phyloP scores from a whole-genome alignment of 2,113 vertebrate genomes.

The Nyctereutes procyonoides region DNA sequence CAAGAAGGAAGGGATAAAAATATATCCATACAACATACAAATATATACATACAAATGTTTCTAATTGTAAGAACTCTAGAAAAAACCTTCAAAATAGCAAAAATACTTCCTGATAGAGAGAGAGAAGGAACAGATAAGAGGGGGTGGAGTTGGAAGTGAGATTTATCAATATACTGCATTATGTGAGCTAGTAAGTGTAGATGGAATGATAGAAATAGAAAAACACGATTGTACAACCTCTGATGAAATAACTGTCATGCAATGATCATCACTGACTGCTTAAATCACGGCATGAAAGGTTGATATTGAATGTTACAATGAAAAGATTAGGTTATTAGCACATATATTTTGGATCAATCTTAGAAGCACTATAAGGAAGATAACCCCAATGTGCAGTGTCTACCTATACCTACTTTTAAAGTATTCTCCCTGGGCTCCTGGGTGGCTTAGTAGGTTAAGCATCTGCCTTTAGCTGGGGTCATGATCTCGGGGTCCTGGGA shows the following conservation, averaged over 20 bases:
- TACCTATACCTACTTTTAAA: neutral
- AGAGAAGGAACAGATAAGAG: neutral
- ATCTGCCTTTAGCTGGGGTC: too few species aligned
- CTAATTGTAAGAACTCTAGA: conserved; percentile 41
- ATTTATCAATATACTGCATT: neutral
- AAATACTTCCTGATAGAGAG: neutral
- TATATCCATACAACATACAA: neutral
- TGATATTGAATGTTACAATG: conserved; percentile 20
- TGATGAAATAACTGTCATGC: conserved; percentile 37
- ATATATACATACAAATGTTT: neutral
- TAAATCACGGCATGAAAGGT: conserved; percentile 50
- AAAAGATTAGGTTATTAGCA: neutral
- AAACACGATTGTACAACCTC: conserved; percentile 54
- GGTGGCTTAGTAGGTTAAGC: too few species aligned
- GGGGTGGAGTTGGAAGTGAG: neutral
- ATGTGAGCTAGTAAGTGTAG: neutral
- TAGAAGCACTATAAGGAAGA: neutral
- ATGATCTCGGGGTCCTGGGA: too few species aligned
- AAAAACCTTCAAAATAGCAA: neutral
- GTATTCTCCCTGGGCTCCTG: neutral
- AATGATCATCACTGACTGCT: neutral
- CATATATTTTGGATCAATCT: neutral
- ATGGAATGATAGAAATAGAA: conserved; percentile 48
- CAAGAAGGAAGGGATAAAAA: neutral
- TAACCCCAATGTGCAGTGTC: neutral